Conservation (phyloP, 2,113 vertebrate genomes). For the Planiliza haematocheilus region DNA sequence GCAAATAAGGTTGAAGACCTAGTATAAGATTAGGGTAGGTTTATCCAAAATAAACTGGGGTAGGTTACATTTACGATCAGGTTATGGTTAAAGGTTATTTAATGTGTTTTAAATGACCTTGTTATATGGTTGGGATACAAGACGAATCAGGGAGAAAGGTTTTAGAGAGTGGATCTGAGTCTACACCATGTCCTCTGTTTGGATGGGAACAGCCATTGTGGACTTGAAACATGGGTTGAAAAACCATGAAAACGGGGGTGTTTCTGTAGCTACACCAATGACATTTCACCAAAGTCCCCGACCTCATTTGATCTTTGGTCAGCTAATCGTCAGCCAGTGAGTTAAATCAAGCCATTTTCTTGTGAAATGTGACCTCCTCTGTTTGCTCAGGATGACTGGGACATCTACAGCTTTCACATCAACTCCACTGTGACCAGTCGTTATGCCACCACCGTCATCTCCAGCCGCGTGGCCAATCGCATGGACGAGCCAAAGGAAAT, state of each 20-base stretch:
- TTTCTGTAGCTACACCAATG: slow-evolving; percentile 40
- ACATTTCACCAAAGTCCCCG: background rate
- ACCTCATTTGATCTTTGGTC: slow-evolving; percentile 44
- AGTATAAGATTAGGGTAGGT: too few species aligned
- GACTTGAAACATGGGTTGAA: background rate
- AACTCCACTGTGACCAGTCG: slow-evolving; percentile 90
- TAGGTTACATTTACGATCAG: too few species aligned
- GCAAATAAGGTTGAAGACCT: too few species aligned
- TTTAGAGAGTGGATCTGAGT: too few species aligned
- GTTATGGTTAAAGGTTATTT: too few species aligned
- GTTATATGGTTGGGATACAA: too few species aligned
- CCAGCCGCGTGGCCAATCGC: slow-evolving; percentile 89
- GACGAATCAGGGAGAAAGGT: too few species aligned
- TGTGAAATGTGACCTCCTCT: slow-evolving; percentile 31
- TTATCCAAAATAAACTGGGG: too few species aligned
- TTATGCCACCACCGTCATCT: slow-evolving; percentile 92
- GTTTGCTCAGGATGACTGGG: slow-evolving; percentile 78
- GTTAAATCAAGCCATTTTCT: slow-evolving; percentile 5
- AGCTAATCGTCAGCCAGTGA: background rate
- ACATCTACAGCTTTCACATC: slow-evolving; percentile 91
- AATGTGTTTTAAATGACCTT: too few species aligned
- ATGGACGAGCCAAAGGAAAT: slow-evolving; percentile 85
- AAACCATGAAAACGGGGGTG: slow-evolving; percentile 13
- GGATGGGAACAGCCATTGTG: background rate
- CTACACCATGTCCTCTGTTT: background rate